phyloP scores from a whole-genome alignment of 2,113 vertebrate genomes.

The Cichladusa arquata region DNA sequence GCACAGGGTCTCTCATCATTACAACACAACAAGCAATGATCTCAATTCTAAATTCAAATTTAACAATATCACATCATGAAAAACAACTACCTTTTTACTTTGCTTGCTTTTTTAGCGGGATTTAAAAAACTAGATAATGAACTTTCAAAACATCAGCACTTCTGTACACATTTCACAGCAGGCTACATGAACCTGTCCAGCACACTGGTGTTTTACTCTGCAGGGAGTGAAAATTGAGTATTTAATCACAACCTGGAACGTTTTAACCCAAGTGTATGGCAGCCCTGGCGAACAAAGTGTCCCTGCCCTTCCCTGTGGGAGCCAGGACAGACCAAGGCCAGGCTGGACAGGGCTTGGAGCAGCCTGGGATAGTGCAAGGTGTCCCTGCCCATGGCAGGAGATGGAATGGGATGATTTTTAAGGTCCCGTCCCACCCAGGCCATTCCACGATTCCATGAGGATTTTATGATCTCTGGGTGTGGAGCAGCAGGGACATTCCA shows the following conservation, averaged over 20 bases:
- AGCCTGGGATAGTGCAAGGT: neutral
- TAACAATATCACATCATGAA: accelerated
- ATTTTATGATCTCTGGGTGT: neutral
- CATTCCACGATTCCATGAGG: neutral
- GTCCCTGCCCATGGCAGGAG: neutral
- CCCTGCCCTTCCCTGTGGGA: neutral
- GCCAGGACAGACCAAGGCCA: neutral
- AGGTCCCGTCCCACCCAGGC: neutral
- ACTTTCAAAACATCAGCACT: neutral
- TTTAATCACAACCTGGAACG: neutral
- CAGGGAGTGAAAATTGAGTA: neutral
- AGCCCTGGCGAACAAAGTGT: neutral
- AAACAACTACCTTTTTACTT: neutral
- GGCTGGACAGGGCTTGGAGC: neutral
- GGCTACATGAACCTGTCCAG: neutral
- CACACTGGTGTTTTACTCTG: neutral
- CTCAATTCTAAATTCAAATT: neutral
- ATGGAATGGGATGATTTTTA: neutral
- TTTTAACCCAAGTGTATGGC: neutral
- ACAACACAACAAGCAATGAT: neutral
- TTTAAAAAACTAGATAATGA: accelerated
- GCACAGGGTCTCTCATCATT: neutral
- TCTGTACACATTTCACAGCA: accelerated
- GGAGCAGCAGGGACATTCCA: neutral
- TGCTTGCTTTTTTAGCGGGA: neutral